These are phyloP conservation scores for Ischnura elegans DNA, from an alignment of 2,888 invertebrate species.

Conservation along the genomic window DNA sequence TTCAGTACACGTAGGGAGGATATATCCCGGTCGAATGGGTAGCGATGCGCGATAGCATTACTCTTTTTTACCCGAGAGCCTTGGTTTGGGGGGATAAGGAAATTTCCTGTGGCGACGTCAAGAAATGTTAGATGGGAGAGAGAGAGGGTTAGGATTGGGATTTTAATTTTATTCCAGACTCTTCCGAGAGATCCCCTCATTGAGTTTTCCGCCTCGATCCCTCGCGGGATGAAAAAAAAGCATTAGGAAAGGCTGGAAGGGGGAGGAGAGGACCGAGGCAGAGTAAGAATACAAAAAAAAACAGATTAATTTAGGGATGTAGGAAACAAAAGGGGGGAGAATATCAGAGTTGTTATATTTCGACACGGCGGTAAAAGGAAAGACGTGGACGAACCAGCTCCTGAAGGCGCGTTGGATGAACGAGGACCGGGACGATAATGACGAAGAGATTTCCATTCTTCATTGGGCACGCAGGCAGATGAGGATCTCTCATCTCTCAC, in stretches of 20 bases:
- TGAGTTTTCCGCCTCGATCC: conserved; percentile 39
- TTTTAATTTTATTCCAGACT: conserved; percentile 43
- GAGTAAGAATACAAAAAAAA: background rate
- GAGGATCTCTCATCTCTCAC: background rate
- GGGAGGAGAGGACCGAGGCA: background rate
- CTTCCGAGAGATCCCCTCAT: background rate
- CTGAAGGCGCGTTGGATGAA: conserved; percentile 36
- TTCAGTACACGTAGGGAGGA: background rate
- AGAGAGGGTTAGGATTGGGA: background rate
- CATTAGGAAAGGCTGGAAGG: background rate
- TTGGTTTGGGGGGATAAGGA: background rate
- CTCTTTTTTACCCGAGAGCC: background rate
- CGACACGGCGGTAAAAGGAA: background rate
- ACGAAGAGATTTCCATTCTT: conserved; percentile 54
- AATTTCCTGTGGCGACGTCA: background rate
- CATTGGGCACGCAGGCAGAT: background rate
- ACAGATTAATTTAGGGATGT: conserved; percentile 46
- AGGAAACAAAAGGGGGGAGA: conserved; percentile 46
- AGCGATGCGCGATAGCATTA: conserved; percentile 24
- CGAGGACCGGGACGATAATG: conserved; percentile 34
- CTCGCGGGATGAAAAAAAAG: background rate
- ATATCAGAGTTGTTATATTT: background rate
- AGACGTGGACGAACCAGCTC: background rate
- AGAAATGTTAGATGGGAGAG: too few relatives aligned
- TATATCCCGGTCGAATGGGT: background rate